phyloP scores from a whole-genome alignment of 2,113 vertebrate species.

The Diphyllodes magnificus region DNA sequence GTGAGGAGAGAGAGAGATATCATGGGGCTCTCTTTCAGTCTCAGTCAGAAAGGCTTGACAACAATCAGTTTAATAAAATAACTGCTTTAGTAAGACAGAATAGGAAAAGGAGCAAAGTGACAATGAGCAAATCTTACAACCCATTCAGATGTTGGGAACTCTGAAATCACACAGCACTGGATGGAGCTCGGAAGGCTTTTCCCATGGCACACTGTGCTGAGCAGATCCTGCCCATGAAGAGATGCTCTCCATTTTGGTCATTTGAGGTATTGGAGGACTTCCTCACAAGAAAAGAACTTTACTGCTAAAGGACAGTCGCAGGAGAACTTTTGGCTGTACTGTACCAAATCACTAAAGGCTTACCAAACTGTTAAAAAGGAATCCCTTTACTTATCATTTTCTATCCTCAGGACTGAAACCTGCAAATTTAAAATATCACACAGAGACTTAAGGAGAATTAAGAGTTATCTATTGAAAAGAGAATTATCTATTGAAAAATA shows the following conservation, averaged over 20 bases:
- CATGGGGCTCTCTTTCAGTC: not conserved
- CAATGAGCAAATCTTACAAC: not conserved
- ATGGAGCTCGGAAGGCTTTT: not conserved
- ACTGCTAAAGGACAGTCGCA: fast-evolving
- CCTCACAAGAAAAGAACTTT: not conserved
- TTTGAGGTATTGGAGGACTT: not conserved
- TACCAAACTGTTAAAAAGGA: not conserved
- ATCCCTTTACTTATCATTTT: not conserved
- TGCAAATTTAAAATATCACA: not conserved
- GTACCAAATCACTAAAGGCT: not conserved
- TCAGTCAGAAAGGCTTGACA: not conserved
- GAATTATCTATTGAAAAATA: not conserved
- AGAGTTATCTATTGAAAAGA: not conserved
- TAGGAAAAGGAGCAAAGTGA: not conserved
- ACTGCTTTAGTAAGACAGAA: not conserved
- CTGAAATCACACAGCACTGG: not conserved
- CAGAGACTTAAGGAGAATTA: not conserved
- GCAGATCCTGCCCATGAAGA: not conserved
- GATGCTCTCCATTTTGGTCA: not conserved
- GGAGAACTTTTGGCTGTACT: not conserved
- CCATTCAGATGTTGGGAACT: not conserved
- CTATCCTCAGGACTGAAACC: not conserved
- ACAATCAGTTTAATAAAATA: not conserved
- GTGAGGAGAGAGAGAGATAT: not conserved
- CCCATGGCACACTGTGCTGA: fast-evolving